Percentiles rank a stretch among this genome's conserved stretches.
These are phyloP conservation scores for Anticlea derivata DNA, from an alignment of 2,888 invertebrate genomes.

Conservation along the genomic window DNA sequence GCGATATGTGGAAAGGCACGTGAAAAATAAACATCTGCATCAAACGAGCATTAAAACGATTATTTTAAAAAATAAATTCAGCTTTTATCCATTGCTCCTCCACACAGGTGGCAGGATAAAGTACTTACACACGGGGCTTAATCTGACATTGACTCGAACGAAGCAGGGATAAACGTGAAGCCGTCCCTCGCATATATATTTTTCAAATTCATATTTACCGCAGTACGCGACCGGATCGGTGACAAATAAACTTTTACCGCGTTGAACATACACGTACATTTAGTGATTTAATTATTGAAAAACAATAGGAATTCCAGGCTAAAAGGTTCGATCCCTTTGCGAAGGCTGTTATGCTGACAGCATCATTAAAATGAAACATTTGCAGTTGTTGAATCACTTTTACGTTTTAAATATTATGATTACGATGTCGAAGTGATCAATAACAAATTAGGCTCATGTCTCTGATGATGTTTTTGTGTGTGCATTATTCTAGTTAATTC, in stretches of 20 bases:
- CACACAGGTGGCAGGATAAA: conserved; percentile 59
- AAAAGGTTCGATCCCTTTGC: conserved; percentile 3
- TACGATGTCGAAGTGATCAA: no score
- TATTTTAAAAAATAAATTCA: conserved; percentile 43
- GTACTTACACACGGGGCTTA: conserved; percentile 54
- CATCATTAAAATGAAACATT: conserved; percentile 5
- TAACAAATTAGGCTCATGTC: no score
- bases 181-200: conserved; percentile 30
- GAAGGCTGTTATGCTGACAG: neutral
- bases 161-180: conserved; percentile 43
- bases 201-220: conserved; percentile 34
- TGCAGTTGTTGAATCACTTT: conserved; percentile 11
- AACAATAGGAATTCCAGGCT: neutral
- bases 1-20: conserved; percentile 19
- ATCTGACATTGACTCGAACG: conserved; percentile 55
- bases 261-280: conserved; percentile 2
- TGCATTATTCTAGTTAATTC: no score
- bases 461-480: no score
- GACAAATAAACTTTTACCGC: conserved; percentile 24
- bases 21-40: conserved; percentile 25
- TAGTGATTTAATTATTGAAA: conserved; percentile 14
- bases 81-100: conserved; percentile 39
- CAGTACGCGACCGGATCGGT: conserved; percentile 27
- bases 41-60: conserved; percentile 30
- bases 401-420: conserved; percentile 14